phyloP scores from a whole-genome alignment of 2,113 vertebrate species.

The Phaethon lepturus region DNA sequence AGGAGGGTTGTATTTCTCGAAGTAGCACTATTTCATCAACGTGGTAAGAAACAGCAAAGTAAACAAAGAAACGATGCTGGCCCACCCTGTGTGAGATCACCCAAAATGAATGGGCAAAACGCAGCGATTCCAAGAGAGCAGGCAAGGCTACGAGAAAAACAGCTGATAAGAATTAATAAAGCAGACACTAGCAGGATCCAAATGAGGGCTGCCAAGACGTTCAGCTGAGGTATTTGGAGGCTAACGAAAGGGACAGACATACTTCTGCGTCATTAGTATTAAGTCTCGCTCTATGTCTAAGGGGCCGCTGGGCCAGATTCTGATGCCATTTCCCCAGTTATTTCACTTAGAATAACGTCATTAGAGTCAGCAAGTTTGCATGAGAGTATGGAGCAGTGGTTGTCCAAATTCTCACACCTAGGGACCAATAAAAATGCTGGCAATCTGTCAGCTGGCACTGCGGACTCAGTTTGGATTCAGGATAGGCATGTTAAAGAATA shows the following conservation, averaged over 20 bases:
- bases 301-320: not conserved
- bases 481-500: not conserved
- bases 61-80: not conserved
- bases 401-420: not conserved
- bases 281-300: not conserved
- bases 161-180: conserved; percentile 22
- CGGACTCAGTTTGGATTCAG: not conserved
- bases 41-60: not conserved
- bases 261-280: not conserved
- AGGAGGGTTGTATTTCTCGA: not conserved
- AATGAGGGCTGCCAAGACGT: not conserved
- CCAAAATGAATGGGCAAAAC: not conserved
- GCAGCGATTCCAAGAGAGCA: not conserved
- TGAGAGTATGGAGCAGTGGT: not conserved
- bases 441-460: not conserved
- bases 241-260: not conserved
- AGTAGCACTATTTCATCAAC: not conserved
- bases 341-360: not conserved
- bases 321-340: not conserved
- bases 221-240: not conserved
- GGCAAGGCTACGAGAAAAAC: not conserved
- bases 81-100: not conserved
- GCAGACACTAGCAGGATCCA: not conserved
- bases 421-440: not conserved
- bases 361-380: not conserved